Conservation (phyloP, 2,888 invertebrate species). For the Tortrix viridana region DNA sequence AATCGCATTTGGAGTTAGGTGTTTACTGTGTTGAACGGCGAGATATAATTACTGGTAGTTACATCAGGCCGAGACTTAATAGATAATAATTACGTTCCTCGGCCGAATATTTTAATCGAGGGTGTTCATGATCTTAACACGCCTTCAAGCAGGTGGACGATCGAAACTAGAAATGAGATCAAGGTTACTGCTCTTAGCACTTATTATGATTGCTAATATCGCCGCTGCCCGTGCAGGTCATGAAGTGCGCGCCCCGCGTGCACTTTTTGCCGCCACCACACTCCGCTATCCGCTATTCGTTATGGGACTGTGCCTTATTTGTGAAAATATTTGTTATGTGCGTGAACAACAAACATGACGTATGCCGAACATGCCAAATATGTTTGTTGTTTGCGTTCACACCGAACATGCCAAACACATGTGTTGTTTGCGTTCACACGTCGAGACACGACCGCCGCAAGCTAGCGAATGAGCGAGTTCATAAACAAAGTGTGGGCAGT, state of each 20-base stretch:
- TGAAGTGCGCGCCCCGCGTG: constrained; percentile 33
- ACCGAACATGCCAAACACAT: too few species aligned
- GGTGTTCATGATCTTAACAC: constrained; percentile 51
- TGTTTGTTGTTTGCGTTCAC: too few species aligned
- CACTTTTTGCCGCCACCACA: too few species aligned
- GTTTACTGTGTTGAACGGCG: constrained; percentile 22
- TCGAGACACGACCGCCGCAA: too few species aligned
- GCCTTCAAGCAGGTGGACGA: constrained; percentile 62
- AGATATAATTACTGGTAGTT: constrained; percentile 29
- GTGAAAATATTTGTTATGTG: too few species aligned
- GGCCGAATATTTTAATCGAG: constrained; percentile 44
- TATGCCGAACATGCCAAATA: too few species aligned
- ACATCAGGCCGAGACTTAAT: constrained; percentile 13
- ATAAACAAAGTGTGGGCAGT: too few species aligned
- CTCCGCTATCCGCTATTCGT: too few species aligned
- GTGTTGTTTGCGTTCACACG: too few species aligned
- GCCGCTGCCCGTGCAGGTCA: constrained; percentile 44
- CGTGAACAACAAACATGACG: too few species aligned
- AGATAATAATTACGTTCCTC: constrained; percentile 47
- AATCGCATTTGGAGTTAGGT: constrained; percentile 28
- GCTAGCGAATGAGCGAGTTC: too few species aligned
- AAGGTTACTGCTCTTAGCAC: constrained; percentile 65
- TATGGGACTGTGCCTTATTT: too few species aligned
- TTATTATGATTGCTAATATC: constrained; percentile 68
- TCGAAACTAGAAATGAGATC: constrained; percentile 65